Evolutionary conservation across 30 jellyfish, hydroid and myxozoan genomes (phyloP).

Genomic region (Hydractinia echinata): DNA sequence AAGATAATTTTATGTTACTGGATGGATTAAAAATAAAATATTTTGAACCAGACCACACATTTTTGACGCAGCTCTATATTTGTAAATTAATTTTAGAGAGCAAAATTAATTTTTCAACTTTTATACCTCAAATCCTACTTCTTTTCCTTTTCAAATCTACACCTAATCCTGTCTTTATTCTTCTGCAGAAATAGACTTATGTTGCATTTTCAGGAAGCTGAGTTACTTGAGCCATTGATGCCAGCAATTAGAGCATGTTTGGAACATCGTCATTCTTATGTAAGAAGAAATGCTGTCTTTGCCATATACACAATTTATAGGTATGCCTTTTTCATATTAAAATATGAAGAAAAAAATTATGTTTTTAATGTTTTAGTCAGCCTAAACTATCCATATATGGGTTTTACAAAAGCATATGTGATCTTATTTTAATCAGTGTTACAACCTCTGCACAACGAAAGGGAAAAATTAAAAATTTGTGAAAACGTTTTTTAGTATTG

Average conservation of each 20-base stretch:
- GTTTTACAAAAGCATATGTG: neutral
- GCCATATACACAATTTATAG: slow-evolving; percentile 97
- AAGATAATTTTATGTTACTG: no score
- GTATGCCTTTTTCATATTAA: slow-evolving; percentile 25
- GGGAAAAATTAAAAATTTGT: no score
- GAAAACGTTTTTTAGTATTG: no score
- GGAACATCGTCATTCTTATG: slow-evolving; percentile 97
- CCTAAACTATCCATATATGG: neutral
- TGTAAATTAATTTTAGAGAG: no score
- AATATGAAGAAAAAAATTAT: neutral
- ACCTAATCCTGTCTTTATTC: no score
- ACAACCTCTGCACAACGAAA: neutral
- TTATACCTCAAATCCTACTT: no score
- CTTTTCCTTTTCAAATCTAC: no score
- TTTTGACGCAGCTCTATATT: no score
- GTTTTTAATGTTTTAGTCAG: neutral
- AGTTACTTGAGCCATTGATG: slow-evolving; percentile 97
- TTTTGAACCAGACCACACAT: no score
- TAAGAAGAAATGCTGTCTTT: slow-evolving; percentile 96
- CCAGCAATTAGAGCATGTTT: slow-evolving; percentile 97
- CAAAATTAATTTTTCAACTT: no score
- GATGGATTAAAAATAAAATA: no score
- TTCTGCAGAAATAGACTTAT: no score
- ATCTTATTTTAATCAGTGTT: neutral
- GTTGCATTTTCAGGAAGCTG: slow-evolving; percentile 74